phyloP scores from a whole-genome alignment of 1,140 invertebrate species.

The Mesaphorura yosii region DNA sequence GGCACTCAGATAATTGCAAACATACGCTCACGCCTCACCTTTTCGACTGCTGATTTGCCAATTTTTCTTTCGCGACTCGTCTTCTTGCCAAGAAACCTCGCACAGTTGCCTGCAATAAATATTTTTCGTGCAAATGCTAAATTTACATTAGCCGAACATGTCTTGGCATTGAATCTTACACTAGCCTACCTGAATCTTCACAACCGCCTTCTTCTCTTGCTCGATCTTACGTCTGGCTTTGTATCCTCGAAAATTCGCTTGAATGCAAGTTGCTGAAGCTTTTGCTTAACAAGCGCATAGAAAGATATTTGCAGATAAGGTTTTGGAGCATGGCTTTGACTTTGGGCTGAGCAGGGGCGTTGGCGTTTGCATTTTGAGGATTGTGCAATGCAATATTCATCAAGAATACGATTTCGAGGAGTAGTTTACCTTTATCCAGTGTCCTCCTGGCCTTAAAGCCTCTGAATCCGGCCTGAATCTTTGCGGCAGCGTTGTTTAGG shows the following conservation, averaged over 20 bases:
- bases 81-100: slow-evolving; percentile 51
- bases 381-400: background rate
- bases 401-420: background rate
- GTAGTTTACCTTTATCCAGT: slow-evolving; percentile 33
- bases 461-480: slow-evolving; percentile 60
- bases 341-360: background rate
- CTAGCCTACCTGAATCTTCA: slow-evolving; percentile 6
- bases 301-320: background rate
- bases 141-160: background rate
- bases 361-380: background rate
- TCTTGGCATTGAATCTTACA: background rate
- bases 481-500: slow-evolving; percentile 47
- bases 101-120: slow-evolving; percentile 50
- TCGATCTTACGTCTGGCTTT: slow-evolving; percentile 51
- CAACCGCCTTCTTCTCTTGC: slow-evolving; percentile 17
- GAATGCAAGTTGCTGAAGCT: slow-evolving; percentile 52
- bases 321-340: background rate
- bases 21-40: too few species aligned
- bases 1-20: too few species aligned
- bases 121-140: background rate
- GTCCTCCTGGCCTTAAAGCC: slow-evolving; percentile 57
- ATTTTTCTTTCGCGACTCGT: background rate
- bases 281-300: background rate
- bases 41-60: background rate
- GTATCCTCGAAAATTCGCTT: slow-evolving; percentile 56